These are phyloP conservation scores for Watsonalla binaria DNA, from an alignment of 2,888 invertebrate genomes.

Conservation along the genomic window DNA sequence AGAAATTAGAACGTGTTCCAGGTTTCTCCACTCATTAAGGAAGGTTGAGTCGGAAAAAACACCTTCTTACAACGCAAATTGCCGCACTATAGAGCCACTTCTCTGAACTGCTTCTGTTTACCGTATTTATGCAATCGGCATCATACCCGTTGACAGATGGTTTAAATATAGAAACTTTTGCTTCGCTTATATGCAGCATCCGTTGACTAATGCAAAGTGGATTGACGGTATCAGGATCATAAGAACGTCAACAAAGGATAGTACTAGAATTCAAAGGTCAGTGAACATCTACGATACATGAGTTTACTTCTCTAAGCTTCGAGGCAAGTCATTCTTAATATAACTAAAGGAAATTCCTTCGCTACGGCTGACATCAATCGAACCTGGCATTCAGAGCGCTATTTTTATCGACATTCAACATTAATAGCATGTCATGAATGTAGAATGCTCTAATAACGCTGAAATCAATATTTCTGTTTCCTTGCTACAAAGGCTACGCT, in stretches of 20 bases:
- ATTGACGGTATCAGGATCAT: too few species aligned
- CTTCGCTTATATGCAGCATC: background rate
- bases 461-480: background rate
- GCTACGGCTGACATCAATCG: background rate
- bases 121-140: conserved; percentile 52
- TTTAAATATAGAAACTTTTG: background rate
- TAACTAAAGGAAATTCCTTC: background rate
- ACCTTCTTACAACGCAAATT: conserved; percentile 50
- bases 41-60: conserved; percentile 51
- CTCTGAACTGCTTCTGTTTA: conserved; percentile 43
- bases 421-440: background rate
- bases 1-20: conserved; percentile 47
- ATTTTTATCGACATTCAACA: background rate
- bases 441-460: background rate
- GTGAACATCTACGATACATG: too few species aligned
- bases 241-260: too few species aligned
- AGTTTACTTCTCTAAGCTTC: too few species aligned
- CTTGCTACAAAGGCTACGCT: background rate
- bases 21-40: conserved; percentile 70
- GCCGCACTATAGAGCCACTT: conserved; percentile 51
- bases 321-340: too few species aligned
- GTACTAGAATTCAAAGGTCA: too few species aligned
- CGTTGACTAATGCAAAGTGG: too few species aligned
- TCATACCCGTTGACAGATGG: conserved; percentile 15
- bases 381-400: background rate